Base-by-base conservation (phyloP, 2,888 invertebrate genomes). In the Apamea epomidion region DNA sequence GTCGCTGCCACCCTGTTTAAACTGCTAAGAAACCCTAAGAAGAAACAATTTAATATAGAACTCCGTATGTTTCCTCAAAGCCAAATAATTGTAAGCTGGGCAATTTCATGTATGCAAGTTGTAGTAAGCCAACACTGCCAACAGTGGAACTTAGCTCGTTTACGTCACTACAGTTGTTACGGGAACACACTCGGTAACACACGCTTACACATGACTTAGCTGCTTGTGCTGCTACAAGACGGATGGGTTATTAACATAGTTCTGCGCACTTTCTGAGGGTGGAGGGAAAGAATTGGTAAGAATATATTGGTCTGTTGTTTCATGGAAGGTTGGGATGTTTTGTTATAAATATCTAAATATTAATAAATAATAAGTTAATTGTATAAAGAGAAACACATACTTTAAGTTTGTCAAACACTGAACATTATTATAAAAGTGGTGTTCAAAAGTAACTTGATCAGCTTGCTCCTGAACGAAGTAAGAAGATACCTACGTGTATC, bases 101-200 rank as follows among this genome's bases (percentile, higher is more conserved):
- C 87, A 89, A 87, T 90, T 87, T 87, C 82, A 82, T 81, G 84
- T 86, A 81, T 84, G 86, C 81, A 86, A 89, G 88, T 87, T 80
- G 81, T 75, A 85, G 77, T 75, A 62, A 86, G 81, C 72, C 79
- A 76, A 82, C 73, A 81, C 29, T 18, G 81, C 72, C 79, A 76
- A 82, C 73, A 81, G 37, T 18, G 69, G 73, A 85, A 85, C 89
- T 90, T 90, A 74, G 85, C 85, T 90, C 88, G 88, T 87, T 88
- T 82, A 68, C 74, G 67, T 78, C 80, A 74, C 83, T 80, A 81
- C 81, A 75, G 84, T 84, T 81, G 87, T 84, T 80, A 77, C 51
- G 67, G 14, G 75, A 70, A 77, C 82, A 69, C 75, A 81, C 86
- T 81, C 69, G 25, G 86, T 78, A 54, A 86, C 64, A 88, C 78